Conservation (phyloP, 2,797 vertebrate genomes). For the Chrysocyon brachyurus region DNA sequence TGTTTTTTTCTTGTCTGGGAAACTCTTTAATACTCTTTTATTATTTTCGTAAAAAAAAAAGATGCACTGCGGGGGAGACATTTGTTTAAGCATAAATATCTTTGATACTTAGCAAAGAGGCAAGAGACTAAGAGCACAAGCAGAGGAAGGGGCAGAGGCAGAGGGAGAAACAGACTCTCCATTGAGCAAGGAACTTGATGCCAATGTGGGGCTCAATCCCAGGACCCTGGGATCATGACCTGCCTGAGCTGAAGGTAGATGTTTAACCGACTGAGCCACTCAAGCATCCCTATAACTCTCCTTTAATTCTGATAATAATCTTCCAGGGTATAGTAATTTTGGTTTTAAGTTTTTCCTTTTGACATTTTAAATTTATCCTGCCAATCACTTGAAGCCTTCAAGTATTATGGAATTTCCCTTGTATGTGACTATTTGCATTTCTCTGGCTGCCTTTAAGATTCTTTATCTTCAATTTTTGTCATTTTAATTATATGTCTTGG, state of each 20-base stretch:
- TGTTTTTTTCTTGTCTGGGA: not conserved
- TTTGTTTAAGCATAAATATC: no score
- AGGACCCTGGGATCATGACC: no score
- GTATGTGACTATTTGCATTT: not conserved
- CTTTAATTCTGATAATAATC: not conserved
- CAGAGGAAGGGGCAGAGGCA: no score
- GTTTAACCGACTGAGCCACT: no score
- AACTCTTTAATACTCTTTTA: not conserved
- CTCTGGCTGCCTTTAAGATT: not conserved
- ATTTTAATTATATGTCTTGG: not conserved
- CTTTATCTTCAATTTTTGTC: not conserved
- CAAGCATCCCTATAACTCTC: not conserved
- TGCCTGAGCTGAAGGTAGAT: no score
- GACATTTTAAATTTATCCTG: not conserved
- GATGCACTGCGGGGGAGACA: no score
- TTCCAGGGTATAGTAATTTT: not conserved
- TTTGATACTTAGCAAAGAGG: no score
- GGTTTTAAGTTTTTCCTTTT: not conserved
- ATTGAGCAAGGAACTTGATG: no score
- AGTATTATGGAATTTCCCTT: not conserved
- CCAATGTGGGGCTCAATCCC: no score
- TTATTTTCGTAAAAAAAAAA: no score
- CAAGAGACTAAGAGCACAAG: no score
- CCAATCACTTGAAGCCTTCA: not conserved
- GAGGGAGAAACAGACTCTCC: no score